Evolutionary conservation across 2,113 vertebrate species (phyloP).

Genomic region (Macaca fascicularis): DNA sequence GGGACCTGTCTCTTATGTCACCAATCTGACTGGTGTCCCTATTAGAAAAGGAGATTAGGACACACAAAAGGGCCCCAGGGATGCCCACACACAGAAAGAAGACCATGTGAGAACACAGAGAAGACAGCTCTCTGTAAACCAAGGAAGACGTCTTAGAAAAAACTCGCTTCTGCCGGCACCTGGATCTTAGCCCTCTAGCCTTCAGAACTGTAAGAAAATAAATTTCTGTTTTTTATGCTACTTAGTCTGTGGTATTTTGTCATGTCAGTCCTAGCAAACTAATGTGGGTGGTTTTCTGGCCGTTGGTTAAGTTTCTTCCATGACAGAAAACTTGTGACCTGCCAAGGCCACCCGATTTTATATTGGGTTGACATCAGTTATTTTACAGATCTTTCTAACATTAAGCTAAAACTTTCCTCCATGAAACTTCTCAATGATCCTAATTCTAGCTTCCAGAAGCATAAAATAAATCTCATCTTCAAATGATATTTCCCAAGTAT

Average conservation of each 20-base stretch:
- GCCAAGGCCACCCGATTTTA: background rate
- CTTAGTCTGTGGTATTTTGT: background rate
- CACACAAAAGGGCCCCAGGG: background rate
- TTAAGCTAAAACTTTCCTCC: background rate
- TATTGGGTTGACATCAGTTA: background rate
- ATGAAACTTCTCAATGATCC: background rate
- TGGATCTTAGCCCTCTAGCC: background rate
- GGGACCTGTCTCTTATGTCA: background rate
- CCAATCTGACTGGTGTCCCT: background rate
- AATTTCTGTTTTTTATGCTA: background rate
- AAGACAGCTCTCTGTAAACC: background rate
- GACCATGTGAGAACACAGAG: background rate
- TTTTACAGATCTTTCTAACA: background rate
- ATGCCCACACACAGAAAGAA: background rate
- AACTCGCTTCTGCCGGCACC: background rate
- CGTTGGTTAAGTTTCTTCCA: background rate
- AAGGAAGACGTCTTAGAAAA: background rate
- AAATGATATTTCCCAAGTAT: constrained; percentile 24
- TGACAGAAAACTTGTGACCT: background rate
- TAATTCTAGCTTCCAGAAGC: background rate
- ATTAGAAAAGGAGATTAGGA: background rate
- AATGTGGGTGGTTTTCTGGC: background rate
- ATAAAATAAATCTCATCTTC: background rate
- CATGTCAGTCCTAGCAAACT: background rate
- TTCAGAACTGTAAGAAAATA: background rate